Base-by-base conservation (phyloP, 2,888 invertebrate genomes). In the Gibbula magus region DNA sequence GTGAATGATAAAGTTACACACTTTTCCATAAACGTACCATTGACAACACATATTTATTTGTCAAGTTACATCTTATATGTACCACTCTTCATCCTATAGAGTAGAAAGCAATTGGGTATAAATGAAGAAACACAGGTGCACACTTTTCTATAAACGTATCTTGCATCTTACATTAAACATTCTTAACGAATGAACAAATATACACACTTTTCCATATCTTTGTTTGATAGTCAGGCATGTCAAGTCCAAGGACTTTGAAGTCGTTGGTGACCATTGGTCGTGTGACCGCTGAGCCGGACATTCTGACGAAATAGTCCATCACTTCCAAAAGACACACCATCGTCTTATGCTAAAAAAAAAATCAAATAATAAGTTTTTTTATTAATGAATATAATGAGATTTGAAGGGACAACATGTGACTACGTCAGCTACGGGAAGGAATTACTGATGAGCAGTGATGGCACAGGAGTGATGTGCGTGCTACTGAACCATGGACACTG, bases 301-400 rank as follows among this genome's bases (percentile, higher is more conserved):
- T 87, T 4, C 76, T 70, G 0, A 87, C 82, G 79, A 91, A 91
- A 79, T 87, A 90, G 22, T 86, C 85, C 89, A 91, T 91, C 8
- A 91, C 90, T 5, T 90, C 89, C 2, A 84, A 79, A 39, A 91
- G 81, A 67, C 87, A 89, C 25, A 80, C 79, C 88, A 89, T 88
- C 0, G 90, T 86, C 13, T 83, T 67, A 79, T 90, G 90, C 91
- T 91, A 84, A 32, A 87, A 86, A 20, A 16, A 45, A 2, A 52
- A 10, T 1, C 10, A 45, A 1, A 35, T 10, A 1, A 45, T 45
- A 45, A 45, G 25, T 25, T 13, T 1, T 25, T 56, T 45, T 39
- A 5, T 51, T 2, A 35, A 4, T 20, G n/a, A 39, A 22, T 16
- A 25, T 22, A 3, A 66, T 66, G n/a, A 7, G 0, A 45, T 18